phyloP scores from a whole-genome alignment of 2,113 vertebrate genomes.

The Galemys pyrenaicus region DNA sequence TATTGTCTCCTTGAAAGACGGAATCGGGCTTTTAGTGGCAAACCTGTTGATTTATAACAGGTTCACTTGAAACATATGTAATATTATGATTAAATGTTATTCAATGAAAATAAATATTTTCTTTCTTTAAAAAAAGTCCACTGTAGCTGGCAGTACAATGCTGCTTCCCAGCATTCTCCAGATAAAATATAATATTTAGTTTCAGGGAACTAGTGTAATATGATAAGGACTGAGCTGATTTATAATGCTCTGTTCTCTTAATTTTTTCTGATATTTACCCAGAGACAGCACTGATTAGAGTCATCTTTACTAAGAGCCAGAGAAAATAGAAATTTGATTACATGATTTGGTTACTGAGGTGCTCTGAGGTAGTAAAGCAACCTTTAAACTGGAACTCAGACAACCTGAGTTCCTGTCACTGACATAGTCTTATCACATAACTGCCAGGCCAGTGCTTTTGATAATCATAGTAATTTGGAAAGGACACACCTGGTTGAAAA shows the following conservation, averaged over 20 bases:
- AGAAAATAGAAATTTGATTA: background rate
- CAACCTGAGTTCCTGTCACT: background rate
- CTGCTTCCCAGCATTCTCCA: background rate
- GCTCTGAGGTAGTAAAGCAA: background rate
- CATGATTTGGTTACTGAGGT: background rate
- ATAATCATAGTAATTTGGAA: background rate
- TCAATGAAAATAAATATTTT: too few relatives aligned
- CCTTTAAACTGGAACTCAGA: conserved; percentile 11
- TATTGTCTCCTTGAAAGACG: too few relatives aligned
- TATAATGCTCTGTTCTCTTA: background rate
- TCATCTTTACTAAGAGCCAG: background rate
- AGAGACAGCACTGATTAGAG: background rate
- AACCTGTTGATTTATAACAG: too few relatives aligned
- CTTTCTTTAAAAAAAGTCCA: too few relatives aligned
- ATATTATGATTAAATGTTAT: too few relatives aligned
- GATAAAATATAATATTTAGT: background rate
- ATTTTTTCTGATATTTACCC: background rate
- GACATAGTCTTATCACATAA: background rate
- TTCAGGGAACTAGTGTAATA: background rate
- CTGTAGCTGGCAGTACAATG: background rate
- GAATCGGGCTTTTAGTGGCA: too few relatives aligned
- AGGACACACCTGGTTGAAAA: background rate
- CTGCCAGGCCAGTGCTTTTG: background rate
- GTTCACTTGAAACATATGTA: too few relatives aligned
- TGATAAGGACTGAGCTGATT: too few relatives aligned